These are phyloP conservation scores for Furcula furcula DNA, from an alignment of 2,888 invertebrate species.

Conservation along the genomic window DNA sequence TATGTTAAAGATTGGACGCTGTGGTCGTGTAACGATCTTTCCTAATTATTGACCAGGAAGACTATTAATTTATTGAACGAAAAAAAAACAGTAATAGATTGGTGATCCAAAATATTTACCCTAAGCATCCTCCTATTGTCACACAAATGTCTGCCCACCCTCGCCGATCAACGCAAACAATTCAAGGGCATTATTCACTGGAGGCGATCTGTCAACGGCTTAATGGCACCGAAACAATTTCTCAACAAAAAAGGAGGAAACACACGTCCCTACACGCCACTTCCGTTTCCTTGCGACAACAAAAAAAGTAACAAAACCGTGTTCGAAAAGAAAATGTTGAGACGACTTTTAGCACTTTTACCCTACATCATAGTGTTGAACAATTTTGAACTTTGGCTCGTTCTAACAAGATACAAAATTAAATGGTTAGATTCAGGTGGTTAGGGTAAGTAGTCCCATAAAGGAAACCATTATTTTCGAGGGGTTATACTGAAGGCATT, in stretches of 20 bases:
- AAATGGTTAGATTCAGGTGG: slow-evolving; percentile 13
- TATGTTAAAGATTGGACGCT: too few species aligned
- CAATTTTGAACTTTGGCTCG: slow-evolving; percentile 18
- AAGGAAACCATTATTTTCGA: slow-evolving; percentile 80
- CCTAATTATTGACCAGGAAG: too few species aligned
- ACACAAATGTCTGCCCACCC: slow-evolving; percentile 50
- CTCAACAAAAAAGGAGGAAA: slow-evolving; percentile 77
- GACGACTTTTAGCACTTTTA: slow-evolving; percentile 50
- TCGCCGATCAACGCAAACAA: slow-evolving; percentile 46
- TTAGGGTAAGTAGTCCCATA: slow-evolving; percentile 44
- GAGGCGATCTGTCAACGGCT: slow-evolving; percentile 78
- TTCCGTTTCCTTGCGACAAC: slow-evolving; percentile 70
- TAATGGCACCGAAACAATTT: slow-evolving; percentile 81
- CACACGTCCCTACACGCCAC: slow-evolving; percentile 73
- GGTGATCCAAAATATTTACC: too few species aligned
- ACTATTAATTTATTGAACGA: too few species aligned
- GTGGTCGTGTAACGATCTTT: too few species aligned
- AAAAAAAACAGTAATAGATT: too few species aligned
- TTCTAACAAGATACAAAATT: slow-evolving; percentile 18
- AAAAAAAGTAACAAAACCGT: slow-evolving; percentile 70
- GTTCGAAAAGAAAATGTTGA: slow-evolving; percentile 58
- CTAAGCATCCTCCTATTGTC: slow-evolving; percentile 49
- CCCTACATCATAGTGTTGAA: slow-evolving; percentile 33
- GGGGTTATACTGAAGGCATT: slow-evolving; percentile 74
- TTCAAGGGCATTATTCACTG: slow-evolving; percentile 69